Conservation (phyloP, 2,113 vertebrate species). For the Seriola quinqueradiata region DNA sequence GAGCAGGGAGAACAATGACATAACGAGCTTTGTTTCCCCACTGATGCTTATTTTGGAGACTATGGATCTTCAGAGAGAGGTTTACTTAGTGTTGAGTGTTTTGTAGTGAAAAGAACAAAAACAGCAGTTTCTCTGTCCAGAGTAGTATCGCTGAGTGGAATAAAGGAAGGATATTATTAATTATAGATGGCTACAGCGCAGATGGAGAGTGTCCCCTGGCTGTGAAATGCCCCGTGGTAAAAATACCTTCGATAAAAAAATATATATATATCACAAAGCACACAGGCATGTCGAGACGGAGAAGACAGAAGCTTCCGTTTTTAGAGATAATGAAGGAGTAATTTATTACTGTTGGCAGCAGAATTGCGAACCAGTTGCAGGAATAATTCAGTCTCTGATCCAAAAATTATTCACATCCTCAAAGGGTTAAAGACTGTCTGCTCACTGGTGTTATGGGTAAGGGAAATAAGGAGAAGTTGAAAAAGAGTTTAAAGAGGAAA, state of each 20-base stretch:
- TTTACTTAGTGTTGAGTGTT: constrained; percentile 25
- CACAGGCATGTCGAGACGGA: background rate
- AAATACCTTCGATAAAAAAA: constrained; percentile 43
- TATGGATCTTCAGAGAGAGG: constrained; percentile 15
- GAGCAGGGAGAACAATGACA: constrained; percentile 7
- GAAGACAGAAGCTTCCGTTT: constrained; percentile 35
- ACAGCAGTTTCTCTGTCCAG: background rate
- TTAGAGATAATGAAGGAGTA: constrained; percentile 38
- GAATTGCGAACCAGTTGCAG: constrained; percentile 32
- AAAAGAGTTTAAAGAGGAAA: constrained; percentile 57
- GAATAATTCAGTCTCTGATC: constrained; percentile 57
- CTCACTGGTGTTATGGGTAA: constrained; percentile 27
- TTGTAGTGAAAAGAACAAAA: constrained; percentile 9
- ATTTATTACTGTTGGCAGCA: constrained; percentile 59
- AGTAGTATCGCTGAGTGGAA: constrained; percentile 32
- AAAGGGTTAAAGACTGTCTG: constrained; percentile 63
- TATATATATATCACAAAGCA: constrained; percentile 10
- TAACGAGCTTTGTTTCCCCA: constrained; percentile 16
- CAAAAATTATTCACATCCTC: constrained; percentile 64
- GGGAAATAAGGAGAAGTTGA: constrained; percentile 36
- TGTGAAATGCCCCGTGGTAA: constrained; percentile 47
- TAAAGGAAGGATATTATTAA: constrained; percentile 65
- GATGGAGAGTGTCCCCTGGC: constrained; percentile 63
- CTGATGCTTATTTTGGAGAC: constrained; percentile 22
- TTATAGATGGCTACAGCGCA: constrained; percentile 67